Conservation (phyloP, 2,113 vertebrate genomes). For the Rhea americana region DNA sequence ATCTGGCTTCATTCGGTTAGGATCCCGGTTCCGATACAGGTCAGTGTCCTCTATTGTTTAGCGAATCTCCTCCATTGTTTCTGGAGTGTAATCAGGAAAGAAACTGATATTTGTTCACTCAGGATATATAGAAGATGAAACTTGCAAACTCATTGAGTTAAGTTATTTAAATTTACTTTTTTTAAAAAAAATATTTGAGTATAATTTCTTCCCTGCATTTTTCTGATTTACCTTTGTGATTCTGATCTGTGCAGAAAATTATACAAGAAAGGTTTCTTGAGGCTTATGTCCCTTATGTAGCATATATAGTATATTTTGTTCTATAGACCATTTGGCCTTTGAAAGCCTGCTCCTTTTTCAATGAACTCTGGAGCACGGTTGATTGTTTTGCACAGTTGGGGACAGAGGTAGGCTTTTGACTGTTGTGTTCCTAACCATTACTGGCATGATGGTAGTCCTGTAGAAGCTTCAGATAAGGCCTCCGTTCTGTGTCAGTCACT, state of each 20-base stretch:
- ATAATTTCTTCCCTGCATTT: background rate
- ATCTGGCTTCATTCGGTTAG: constrained; percentile 92
- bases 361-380: background rate
- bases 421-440: background rate
- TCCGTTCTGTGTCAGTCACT: background rate
- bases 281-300: background rate
- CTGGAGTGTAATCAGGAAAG: background rate
- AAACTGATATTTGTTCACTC: background rate
- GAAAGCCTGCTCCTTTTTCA: background rate
- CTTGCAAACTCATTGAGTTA: background rate
- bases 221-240: background rate
- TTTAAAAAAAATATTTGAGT: background rate
- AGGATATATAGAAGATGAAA: background rate
- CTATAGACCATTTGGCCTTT: background rate
- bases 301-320: background rate
- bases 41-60: constrained; percentile 35
- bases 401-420: background rate
- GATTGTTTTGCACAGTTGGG: background rate
- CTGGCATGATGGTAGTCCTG: background rate
- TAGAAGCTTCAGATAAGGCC: background rate
- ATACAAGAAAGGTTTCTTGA: background rate
- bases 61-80: rapidly evolving
- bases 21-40: constrained; percentile 98
- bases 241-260: background rate
- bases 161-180: background rate